A percentile compares a stretch with the other conserved stretches of the same genome.
Conservation (phyloP, 2,888 invertebrate genomes). For the Epirrhoe tristata region DNA sequence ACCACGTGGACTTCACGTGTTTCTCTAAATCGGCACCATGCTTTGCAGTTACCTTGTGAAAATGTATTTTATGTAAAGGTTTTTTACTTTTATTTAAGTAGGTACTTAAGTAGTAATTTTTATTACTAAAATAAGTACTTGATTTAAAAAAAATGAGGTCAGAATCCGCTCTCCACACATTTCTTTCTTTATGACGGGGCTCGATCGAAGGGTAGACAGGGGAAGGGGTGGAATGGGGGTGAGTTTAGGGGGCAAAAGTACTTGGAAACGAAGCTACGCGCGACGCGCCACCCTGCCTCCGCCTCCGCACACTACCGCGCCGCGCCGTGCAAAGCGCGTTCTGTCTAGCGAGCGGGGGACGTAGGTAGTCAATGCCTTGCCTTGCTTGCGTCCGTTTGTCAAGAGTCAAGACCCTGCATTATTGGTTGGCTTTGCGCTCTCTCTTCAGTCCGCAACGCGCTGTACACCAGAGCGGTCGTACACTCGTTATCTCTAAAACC, state of each 20-base stretch:
- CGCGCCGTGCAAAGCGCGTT: conserved; percentile 61
- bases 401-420: conserved; percentile 48
- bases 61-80: not conserved
- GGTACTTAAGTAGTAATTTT: not conserved
- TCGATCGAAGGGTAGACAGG: conserved; percentile 50
- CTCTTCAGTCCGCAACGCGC: conserved; percentile 76
- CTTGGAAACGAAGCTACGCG: conserved; percentile 17
- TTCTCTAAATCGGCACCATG: not conserved
- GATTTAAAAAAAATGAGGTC: conserved; percentile 29
- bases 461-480: conserved; percentile 65
- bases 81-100: too few relatives aligned
- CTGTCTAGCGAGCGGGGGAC: conserved; percentile 70
- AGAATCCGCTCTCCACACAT: conserved; percentile 34
- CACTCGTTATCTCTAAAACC: conserved; percentile 52
- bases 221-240: conserved; percentile 36
- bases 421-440: conserved; percentile 44
- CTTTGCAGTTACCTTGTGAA: not conserved
- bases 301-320: conserved; percentile 41
- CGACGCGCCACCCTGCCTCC: conserved; percentile 47
- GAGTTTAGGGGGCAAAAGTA: conserved; percentile 26
- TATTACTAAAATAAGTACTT: not conserved
- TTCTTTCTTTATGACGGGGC: conserved; percentile 43
- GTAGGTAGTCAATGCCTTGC: conserved; percentile 72
- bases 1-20: conserved; percentile 56
- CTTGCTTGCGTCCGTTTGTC: conserved; percentile 56